Evolutionary conservation across 2,113 vertebrate species (phyloP), one percentile per base, ranked within the genome.

Genomic region (Oryzias melastigma): DNA sequence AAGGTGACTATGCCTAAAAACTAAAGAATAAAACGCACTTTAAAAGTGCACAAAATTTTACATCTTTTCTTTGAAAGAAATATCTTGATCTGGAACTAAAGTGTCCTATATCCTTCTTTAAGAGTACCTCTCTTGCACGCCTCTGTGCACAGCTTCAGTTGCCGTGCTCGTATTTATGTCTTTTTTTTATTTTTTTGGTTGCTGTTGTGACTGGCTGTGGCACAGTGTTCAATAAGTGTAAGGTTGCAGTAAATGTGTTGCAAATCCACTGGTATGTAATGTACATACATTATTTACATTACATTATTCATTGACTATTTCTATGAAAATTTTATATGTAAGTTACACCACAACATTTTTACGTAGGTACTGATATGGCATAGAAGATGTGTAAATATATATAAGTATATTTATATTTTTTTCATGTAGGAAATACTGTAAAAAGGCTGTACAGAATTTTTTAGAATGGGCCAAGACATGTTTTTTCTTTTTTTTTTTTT

Each of bases 201-300:
- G 66, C 24, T 53, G 13, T 43, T 75, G 57, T 18, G 64, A 42
- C 72, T 64, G 73, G 46, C 58, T 68, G 68, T 57, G 72, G 49
- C 65, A 57, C 45, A 47, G 63, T 81, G 67, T 61, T 58, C 67
- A 63, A 80, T 18, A 6, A 15, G 49, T 82, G 60, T 73, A 83
- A 65, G 80, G 72, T 62, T 82, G 72, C 77, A 49, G 68, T 88
- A 76, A 85, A 79, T 77, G 71, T 84, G 68, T 82, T 80, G 65
- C 67, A 79, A 85, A 84, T 85, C 75, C 76, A 76, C 71, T 74
- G 69, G 74, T 67, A 70, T 87, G 75, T 86, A 77, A 57, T 90
- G 87, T 90, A 89, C 57, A 87, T 89, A 90, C 85, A 74, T 88
- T 90, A 89, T 91, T 91, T 92, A 87, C 83, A 91, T 65, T 73